Base-by-base conservation (phyloP, 2,888 invertebrate genomes). In the Pteria penguin region DNA sequence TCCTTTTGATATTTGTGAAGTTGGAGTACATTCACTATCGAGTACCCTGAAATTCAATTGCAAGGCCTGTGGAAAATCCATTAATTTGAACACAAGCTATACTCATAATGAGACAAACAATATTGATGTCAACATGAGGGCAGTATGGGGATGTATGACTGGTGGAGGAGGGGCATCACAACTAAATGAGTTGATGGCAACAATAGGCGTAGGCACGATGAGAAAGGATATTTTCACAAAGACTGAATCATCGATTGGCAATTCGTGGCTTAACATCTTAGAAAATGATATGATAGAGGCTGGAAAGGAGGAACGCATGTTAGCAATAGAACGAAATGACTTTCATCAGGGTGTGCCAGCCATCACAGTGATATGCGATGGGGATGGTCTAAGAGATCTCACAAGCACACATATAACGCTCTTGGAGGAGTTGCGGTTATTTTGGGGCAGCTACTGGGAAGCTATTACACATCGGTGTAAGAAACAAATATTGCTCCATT, bases 381-480 rank as follows among this genome's bases (percentile, higher is more conserved):
- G 78, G 82, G 82, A 5, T 84, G 81, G 84, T 63, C 66, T 2
- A 82, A 84, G 45, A 26, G 78, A 14, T 62, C 74, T 0, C 80
- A 82, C 33, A 81, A 79, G n/a, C n/a, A n/a, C n/a, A n/a, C n/a
- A n/a, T n/a, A n/a, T n/a, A n/a, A n/a, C n/a, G n/a, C n/a, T n/a
- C 31, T 75, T 24, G 81, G 80, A 24, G 81, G 80, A 18, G 81
- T 82, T 29, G 79, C 65, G 2, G 69, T 81, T 5, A 79, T 84
- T 18, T 78, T 24, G 79, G 82, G 0, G 26, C 60, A 54, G 60
- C 73, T 29, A 81, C 75, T 4, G 61, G 70, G 18, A 83, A 80
- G 54, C 18, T 82, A 18, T 36, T 84, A 0, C 75, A 79, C 31
- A 75, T 82, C 22, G 84, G 81, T 26, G 57, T 84, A 1, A 29